Conservation (phyloP, 2,888 invertebrate species). For the Sarcophaga subvicina region DNA sequence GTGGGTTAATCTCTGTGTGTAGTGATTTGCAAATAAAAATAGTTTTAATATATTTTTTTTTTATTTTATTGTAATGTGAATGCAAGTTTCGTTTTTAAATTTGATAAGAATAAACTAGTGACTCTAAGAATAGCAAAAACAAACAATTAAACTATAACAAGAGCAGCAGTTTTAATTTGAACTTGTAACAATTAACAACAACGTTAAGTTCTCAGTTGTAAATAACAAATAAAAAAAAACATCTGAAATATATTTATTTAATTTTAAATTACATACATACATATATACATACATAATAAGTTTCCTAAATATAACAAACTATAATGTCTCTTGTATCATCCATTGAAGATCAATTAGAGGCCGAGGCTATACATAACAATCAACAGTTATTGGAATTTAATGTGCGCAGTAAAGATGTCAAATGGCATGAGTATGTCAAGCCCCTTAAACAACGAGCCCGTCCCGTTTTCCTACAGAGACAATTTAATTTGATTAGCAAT, state of each 20-base stretch:
- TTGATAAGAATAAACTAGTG: conserved; percentile 47
- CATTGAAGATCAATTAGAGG: conserved; percentile 78
- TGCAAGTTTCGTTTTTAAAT: conserved; percentile 22
- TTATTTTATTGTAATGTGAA: neutral
- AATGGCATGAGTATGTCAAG: conserved; percentile 77
- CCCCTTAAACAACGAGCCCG: conserved; percentile 74
- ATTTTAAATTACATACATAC: too few relatives aligned
- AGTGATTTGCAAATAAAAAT: neutral
- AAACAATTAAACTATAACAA: conserved; percentile 21
- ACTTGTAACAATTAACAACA: conserved; percentile 57
- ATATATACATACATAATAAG: neutral
- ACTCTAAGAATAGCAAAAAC: conserved; percentile 33
- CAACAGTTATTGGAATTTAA: conserved; percentile 75
- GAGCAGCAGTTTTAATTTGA: conserved; percentile 48
- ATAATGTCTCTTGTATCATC: conserved; percentile 55
- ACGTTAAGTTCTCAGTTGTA: neutral
- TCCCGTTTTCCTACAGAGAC: conserved; percentile 73
- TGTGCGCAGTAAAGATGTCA: conserved; percentile 76
- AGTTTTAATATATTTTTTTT: neutral
- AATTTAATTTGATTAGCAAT: conserved; percentile 75
- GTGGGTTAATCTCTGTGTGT: neutral
- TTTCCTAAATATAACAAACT: neutral
- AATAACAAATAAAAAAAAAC: neutral
- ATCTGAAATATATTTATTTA: too few relatives aligned
- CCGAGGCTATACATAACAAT: conserved; percentile 77